Base-by-base conservation (phyloP, 2,113 vertebrate species). In the Saguinus imperator region DNA sequence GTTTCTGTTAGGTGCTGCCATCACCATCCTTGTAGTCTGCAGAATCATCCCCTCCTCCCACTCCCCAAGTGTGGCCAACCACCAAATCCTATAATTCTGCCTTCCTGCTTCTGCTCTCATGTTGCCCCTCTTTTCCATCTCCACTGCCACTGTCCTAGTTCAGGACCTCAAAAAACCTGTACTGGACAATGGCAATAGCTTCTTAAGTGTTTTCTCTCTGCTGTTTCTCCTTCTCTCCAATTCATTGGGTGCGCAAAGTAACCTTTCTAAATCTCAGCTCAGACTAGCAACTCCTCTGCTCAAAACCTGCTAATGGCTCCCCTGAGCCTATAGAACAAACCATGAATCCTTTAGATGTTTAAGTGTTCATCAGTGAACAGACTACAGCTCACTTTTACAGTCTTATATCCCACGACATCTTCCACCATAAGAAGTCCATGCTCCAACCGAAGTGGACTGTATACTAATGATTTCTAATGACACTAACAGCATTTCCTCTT, bases 211-310 rank as follows among this genome's bases (percentile, higher is more conserved):
- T 97, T 84, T 83, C 45, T 70, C 57, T 72, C 57, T 86, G 80
- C 48, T 96, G 20, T 89, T 93, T 95, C 73, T 72, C 66, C 84
- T 93, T 91, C 83, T 87, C 66, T 93, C 40, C 58, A 86, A 61
- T 57, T 89, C 83, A 64, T 8, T 96, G 79, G 85, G 40, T 86
- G 40, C 86, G 72, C 73, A 76, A 94, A 88, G 90, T 72, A 94
- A 96, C 23, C 87, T 96, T 85, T 94, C 70, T 85, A 95, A 92
- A 95, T 85, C 72, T 95, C 81, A 82, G 76, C 77, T 94, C 77
- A 89, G 37, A 89, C 68, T 94, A 87, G 77, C 25, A 55, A 86
- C 50, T 87, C 50, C 35, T 43, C 90, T 85, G 37, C 55, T 89
- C 61, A 91, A 83, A 92, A 73, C 35, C 79, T 85, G 45, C 55